Evolutionary conservation across 2,797 vertebrate species (phyloP), one percentile per base, ranked within the genome.

Genomic region (Anomalospiza imberbis): DNA sequence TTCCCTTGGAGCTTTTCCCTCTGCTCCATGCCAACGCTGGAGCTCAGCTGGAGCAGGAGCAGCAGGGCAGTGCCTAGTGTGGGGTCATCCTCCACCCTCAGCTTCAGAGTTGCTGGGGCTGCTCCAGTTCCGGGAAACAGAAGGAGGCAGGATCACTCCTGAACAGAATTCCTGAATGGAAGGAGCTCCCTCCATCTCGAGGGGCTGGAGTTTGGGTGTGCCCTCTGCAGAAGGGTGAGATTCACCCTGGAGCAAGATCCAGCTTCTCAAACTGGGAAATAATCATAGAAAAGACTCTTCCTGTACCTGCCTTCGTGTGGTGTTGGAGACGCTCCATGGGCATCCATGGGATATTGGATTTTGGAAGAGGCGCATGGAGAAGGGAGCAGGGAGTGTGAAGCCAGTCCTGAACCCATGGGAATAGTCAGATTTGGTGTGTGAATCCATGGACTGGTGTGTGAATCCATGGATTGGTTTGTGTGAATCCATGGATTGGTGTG

Each of bases 71-170:
- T 10, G 75, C 38, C 31, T 13, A 12, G 6, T 36, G 26, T 29
- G 76, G 71, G 9, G 25, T 18, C 26, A 54, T 15, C 58, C 47
- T 14, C 31, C n/a, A 44, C 26, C 29, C 65, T 74, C 36, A 13
- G 18, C 70, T 40, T 4, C 3, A 6, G 19, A 42, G 74, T 42
- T 26, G 3, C 47, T 8, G 44, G 57, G 21, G 19, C 28, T 19
- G 7, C 48, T 58, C 20, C 42, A 1, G 1, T 6, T 11, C 26
- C 9, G 2, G 28, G 5, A 17, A 38, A 36, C 3, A 18, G 13
- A 32, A 28, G 15, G 42, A 51, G 16, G 8, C 15, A 21, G 55
- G 47, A 42, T 25, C 7, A 5, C 1, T 22, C 19, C 51, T 42
- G 28, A 20, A 2, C 4, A 3, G 50, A 36, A 66, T 78, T 78